Percentiles rank a stretch among this genome's conserved stretches.
These are phyloP conservation scores for Dendrocopos noguchii DNA, from an alignment of 2,113 vertebrate species.

Conservation along the genomic window DNA sequence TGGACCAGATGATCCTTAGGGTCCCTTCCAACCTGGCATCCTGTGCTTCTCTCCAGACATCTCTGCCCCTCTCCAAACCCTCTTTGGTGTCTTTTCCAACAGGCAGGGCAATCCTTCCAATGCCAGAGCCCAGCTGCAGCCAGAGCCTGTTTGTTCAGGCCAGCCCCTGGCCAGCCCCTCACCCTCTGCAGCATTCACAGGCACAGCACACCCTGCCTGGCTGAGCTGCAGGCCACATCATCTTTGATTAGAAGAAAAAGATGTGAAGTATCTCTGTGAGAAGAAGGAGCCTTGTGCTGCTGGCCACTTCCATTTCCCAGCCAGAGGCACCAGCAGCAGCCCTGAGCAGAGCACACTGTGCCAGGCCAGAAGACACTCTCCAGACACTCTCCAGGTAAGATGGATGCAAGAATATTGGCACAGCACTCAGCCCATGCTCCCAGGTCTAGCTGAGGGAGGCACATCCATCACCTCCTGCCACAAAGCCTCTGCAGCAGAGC, in stretches of 20 bases:
- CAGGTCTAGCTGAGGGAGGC: neutral
- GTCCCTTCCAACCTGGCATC: no score
- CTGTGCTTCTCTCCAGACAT: neutral
- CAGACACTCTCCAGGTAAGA: neutral
- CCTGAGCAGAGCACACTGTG: neutral
- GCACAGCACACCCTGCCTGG: neutral
- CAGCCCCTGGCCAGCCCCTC: neutral
- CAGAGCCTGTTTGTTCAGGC: neutral
- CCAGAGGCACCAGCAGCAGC: neutral
- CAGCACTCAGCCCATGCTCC: neutral
- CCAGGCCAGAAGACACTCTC: neutral
- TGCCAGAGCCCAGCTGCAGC: accelerated
- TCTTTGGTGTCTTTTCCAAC: neutral
- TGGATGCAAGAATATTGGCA: neutral
- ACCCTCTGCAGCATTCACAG: neutral
- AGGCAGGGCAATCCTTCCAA: neutral
- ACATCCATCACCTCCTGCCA: neutral
- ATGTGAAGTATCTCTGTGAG: neutral
- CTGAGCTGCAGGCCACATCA: neutral
- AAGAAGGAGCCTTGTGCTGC: neutral
- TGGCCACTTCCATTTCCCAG: neutral
- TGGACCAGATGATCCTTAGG: no score
- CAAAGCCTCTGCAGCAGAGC: neutral
- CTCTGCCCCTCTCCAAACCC: neutral
- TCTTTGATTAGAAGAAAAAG: neutral